Base-by-base conservation (phyloP, 2,797 vertebrate genomes). In the Phataginus tricuspis region DNA sequence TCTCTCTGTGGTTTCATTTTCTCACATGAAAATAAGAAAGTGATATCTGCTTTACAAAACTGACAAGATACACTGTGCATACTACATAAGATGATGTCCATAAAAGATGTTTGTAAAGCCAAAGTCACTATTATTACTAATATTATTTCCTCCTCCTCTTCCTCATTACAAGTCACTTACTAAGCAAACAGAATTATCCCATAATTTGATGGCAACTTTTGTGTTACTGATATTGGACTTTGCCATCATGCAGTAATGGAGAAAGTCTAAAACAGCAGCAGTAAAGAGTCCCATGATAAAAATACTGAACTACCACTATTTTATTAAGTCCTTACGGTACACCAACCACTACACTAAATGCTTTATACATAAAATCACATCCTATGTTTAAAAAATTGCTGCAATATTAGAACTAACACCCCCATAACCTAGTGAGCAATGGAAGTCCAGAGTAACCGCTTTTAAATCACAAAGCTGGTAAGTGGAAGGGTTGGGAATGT, bases 21-120 rank as follows among this genome's bases (percentile, higher is more conserved):
- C 37, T 80, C 25, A 61, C 25, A 14, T 66, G 78, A 92, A 85
- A 92, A n/a, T 39, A 91, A 75, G 57, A 79, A 94, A 84, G 74
- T 75, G 16, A 19, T 85, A 75, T 37, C 57, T 80, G 25, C 53
- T 71, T 29, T 75, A 83, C 21, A 61, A 80, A 92, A 45, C 42
- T 69, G 45, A 83, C 4, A 84, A 45, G 59, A 71, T 19, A 53
- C 75, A 1, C 23, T 68, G 11, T 64, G 10, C 10, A 37, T 63
- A 23, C 61, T 55, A 37, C 16, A 51, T 66, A 45, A 64, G 18
- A n/a, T 61, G 15, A 45, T 59, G 14, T 45, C 86, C 53, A 9
- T 83, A 34, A 85, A 96, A 85, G 14, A 68, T 72, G 77, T 57
- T 75, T 90, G 1, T 49, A 87, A 94, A 92, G 3, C 27, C 53